phyloP scores from a whole-genome alignment of 2,113 vertebrate species.

The Dendrocopos noguchii region DNA sequence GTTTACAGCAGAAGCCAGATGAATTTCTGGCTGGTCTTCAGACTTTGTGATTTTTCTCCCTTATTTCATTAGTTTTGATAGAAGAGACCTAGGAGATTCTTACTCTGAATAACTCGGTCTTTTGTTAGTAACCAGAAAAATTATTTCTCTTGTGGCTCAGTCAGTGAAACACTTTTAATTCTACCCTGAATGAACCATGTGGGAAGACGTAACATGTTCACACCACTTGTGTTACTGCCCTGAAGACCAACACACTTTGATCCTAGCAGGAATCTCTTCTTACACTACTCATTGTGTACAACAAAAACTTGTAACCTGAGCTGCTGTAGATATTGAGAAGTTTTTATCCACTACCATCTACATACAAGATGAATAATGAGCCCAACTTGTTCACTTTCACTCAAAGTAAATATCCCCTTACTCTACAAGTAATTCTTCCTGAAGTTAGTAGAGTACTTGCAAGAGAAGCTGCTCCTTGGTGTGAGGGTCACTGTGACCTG shows the following conservation, averaged over 20 bases:
- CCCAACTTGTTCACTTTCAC: background rate
- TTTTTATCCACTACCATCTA: background rate
- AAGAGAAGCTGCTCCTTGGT: background rate
- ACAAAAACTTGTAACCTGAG: background rate
- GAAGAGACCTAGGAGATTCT: background rate
- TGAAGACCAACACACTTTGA: background rate
- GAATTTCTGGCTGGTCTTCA: no score
- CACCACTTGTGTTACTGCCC: background rate
- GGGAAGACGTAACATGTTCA: background rate
- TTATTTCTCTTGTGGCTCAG: background rate
- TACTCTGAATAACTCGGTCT: background rate
- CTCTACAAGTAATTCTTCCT: background rate
- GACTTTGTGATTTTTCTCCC: no score
- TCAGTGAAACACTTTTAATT: background rate
- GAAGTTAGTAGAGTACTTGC: background rate
- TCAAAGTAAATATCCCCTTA: background rate
- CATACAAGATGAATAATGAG: background rate
- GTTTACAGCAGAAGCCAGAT: no score
- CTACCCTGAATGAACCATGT: background rate
- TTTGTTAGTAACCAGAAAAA: background rate
- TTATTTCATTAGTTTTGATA: background rate
- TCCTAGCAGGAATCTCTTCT: background rate
- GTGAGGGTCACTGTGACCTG: accelerated
- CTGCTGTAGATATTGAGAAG: background rate
- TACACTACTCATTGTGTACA: accelerated